Percentiles rank a stretch among this genome's conserved stretches.
Conservation (phyloP, 2,113 vertebrate genomes). For the Sebastes fasciatus region DNA sequence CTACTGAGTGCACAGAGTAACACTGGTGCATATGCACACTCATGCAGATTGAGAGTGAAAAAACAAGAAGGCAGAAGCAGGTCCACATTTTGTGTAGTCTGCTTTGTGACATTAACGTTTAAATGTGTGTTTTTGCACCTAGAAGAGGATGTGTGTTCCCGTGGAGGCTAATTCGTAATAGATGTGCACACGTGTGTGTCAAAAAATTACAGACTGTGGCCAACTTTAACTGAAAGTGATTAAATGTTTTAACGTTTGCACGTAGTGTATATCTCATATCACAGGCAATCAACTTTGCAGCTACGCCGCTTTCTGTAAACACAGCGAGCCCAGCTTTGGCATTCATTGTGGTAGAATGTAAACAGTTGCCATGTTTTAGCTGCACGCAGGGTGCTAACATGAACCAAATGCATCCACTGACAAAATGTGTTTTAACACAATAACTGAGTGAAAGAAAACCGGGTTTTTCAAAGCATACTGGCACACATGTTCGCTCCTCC, state of each 20-base stretch:
- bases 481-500: constrained; percentile 49
- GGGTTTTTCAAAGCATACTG: constrained; percentile 31
- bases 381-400: constrained; percentile 29
- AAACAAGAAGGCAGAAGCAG: constrained; percentile 2
- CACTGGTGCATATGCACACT: constrained; percentile 17
- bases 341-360: constrained; percentile 24
- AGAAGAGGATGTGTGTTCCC: constrained; percentile 5
- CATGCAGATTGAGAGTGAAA: constrained; percentile 25
- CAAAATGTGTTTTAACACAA: constrained; percentile 33
- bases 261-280: constrained; percentile 28
- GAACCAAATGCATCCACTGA: constrained; percentile 48
- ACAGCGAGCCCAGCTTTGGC: constrained; percentile 11
- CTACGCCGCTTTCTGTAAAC: constrained; percentile 37
- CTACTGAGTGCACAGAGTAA: constrained; percentile 31
- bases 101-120: background rate
- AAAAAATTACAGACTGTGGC: background rate
- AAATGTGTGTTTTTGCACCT: background rate
- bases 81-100: background rate
- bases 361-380: constrained; percentile 30
- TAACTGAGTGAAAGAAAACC: constrained; percentile 43
- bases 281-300: constrained; percentile 23
- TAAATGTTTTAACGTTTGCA: constrained; percentile 21
- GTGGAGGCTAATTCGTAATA: constrained; percentile 7
- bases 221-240: constrained; percentile 31
- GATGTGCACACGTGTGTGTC: background rate